Conservation (phyloP, 2,113 vertebrate genomes). For the Scalopus aquaticus region DNA sequence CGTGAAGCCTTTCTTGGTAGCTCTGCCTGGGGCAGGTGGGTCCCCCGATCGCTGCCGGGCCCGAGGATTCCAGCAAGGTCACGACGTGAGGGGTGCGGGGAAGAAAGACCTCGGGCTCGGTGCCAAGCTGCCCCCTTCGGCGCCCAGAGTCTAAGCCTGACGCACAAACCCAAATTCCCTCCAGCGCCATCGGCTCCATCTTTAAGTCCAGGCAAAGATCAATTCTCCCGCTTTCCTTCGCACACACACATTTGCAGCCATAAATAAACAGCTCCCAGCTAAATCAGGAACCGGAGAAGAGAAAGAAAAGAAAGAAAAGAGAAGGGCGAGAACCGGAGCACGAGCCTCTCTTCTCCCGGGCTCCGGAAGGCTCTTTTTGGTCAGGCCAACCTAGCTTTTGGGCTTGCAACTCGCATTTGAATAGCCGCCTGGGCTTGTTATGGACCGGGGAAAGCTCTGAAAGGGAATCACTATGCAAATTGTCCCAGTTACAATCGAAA, state of each 20-base stretch:
- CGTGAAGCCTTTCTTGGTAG: slow-evolving; percentile 41
- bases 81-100: slow-evolving; percentile 46
- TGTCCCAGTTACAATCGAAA: slow-evolving; percentile 99
- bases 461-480: slow-evolving; percentile 99
- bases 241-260: slow-evolving; percentile 83
- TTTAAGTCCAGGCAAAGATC: slow-evolving; percentile 84
- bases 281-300: slow-evolving; percentile 75
- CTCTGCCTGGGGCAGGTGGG: not conserved
- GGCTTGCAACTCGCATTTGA: slow-evolving; percentile 94
- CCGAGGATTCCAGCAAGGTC: slow-evolving; percentile 39
- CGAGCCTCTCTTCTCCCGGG: slow-evolving; percentile 78
- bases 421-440: slow-evolving; percentile 94
- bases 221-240: slow-evolving; percentile 67
- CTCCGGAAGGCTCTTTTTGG: slow-evolving; percentile 81
- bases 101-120: slow-evolving; percentile 56
- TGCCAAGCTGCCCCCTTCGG: slow-evolving; percentile 64
- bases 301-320: slow-evolving; percentile 63
- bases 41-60: slow-evolving; percentile 58
- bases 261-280: slow-evolving; percentile 85
- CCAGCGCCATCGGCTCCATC: slow-evolving; percentile 81
- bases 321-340: slow-evolving; percentile 65
- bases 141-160: slow-evolving; percentile 63
- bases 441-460: slow-evolving; percentile 92
- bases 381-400: slow-evolving; percentile 89
- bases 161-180: slow-evolving; percentile 78